Base-by-base conservation (phyloP, 30 jellyfish, hydroid and myxozoan genomes). In the Chrysaora quinquecirrha region DNA sequence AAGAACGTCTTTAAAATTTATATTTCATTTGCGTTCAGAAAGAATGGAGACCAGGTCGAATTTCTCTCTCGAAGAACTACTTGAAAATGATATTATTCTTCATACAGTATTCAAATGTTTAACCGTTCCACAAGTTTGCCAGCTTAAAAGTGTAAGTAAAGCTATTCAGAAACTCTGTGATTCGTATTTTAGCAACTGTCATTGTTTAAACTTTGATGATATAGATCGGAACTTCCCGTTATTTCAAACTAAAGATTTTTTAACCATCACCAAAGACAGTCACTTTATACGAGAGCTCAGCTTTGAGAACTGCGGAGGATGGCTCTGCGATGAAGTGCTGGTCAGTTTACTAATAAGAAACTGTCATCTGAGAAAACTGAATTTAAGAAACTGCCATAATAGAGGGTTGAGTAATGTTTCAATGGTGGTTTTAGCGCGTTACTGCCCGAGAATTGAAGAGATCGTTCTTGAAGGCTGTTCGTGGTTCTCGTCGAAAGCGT, bases 401-500 rank as follows among this genome's bases (percentile, higher is more conserved):
- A 22, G 48, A 2, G 74, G 43, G 3, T 24, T 78, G 22, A 19
- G 81, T 1, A 71, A 64, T 25, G 7, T 29, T 21, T 20, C 89
- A 2, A 1, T 78, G 29, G 7, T 22, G 0, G 80, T 78, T 19
- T 34, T 78, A 14, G 89, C 82, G 18, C 3, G 16, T 12, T 32
- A 63, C 23, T 78, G 89, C 64, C 18, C 22, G n/a, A 32, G 11
- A n/a, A 22, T 78, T 2, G 89, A 78, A 32, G 48, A 62, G 3
- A 71, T 78, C 27, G 16, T 19, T 61, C 47, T 78, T 2, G 82
- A 78, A 35, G 89, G 76, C 20, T 63, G 81, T 30, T 20, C 56
- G 20, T 78, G 89, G 89, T 63, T 78, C 66, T 21, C 89, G 6
- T 19, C 89, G 16, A 30, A 63, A 29, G 82, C 89, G 28, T 19